Base-by-base conservation (phyloP, 2,888 invertebrate species). In the Eilema caniola region DNA sequence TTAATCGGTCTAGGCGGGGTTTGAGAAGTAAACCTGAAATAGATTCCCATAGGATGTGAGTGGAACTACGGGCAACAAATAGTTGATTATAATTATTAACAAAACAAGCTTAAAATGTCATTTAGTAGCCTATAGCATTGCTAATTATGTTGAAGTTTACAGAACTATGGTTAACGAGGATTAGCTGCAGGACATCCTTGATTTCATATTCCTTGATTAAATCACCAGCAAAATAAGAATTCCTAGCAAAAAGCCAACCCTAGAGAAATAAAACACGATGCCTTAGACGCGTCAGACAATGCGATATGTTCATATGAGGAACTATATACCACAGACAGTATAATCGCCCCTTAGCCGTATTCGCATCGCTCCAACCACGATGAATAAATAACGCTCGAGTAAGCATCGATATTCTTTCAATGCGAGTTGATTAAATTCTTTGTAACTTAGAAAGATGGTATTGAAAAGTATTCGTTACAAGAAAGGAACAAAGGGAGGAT, bases 371-470 rank as follows among this genome's bases (percentile, higher is more conserved):
- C 65, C 71, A 72, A 62, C 71, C 62, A 62, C 70, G 69, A 70
- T 70, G 69, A 69, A 65, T 72, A n/a, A n/a, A n/a, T n/a, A n/a
- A 83, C 77, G 86, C 81, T 80, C 75, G 75, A 67, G 67, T 85
- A 77, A 79, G 82, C 86, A 83, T 79, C 82, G 85, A 88, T 90
- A 76, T 85, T 83, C 85, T 88, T 87, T 85, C 83, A 86, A 86
- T 82, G 77, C 77, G 75, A 71, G 64, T 76, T 77, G 79, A 84
- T 85, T 85, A 83, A 77, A 71, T 75, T 77, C 79, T 83, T 83
- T 86, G 81, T 81, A 66, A 72, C 37, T 56, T 14, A 31, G 31
- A 69, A 57, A n/a, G 28, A 16, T 37, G 25, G 31, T 67, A 60
- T 57, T 24, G 66, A 41, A 64, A 56, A 24, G 14, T 24, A 25